A percentile compares a stretch with the other conserved stretches of the same genome.
phyloP scores from a whole-genome alignment of 1,140 invertebrate genomes.

The Heliconius melpomene region DNA sequence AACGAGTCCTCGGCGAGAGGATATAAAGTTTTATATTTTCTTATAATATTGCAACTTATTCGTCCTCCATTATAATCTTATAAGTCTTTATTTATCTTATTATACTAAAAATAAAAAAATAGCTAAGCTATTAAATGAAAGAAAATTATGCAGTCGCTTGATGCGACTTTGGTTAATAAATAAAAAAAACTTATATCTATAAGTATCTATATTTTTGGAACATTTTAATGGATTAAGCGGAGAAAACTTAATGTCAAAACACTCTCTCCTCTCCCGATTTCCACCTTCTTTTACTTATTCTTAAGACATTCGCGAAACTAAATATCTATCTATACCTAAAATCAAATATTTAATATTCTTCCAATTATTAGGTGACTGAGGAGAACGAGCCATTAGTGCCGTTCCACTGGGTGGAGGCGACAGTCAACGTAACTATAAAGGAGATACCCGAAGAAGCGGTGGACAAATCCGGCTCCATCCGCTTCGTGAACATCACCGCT shows the following conservation, averaged over 20 bases:
- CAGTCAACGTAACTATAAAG: conserved; percentile 91
- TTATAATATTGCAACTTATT: neutral
- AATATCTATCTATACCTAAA: neutral
- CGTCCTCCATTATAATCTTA: neutral
- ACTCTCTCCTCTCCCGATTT: neutral
- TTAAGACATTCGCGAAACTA: neutral
- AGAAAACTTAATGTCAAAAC: too few species aligned
- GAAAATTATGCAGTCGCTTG: too few species aligned
- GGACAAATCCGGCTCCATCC: conserved; percentile 92
- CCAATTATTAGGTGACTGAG: conserved; percentile 70
- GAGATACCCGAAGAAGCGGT: conserved; percentile 95
- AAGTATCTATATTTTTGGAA: too few species aligned
- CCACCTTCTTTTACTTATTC: too few species aligned
- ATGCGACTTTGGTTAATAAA: too few species aligned
- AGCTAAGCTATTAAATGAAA: too few species aligned
- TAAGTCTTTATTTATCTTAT: too few species aligned
- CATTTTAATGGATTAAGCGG: too few species aligned
- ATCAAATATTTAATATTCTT: conserved; percentile 10
- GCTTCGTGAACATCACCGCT: conserved; percentile 89
- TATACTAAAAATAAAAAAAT: too few species aligned
- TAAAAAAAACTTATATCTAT: too few species aligned
- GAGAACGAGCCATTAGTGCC: conserved; percentile 82
- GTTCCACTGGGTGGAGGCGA: conserved; percentile 86
- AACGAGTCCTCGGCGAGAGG: conserved; percentile 1
- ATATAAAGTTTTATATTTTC: conserved; percentile 6